phyloP scores from a whole-genome alignment of 2,113 vertebrate species.

The Chionodraco myersi region DNA sequence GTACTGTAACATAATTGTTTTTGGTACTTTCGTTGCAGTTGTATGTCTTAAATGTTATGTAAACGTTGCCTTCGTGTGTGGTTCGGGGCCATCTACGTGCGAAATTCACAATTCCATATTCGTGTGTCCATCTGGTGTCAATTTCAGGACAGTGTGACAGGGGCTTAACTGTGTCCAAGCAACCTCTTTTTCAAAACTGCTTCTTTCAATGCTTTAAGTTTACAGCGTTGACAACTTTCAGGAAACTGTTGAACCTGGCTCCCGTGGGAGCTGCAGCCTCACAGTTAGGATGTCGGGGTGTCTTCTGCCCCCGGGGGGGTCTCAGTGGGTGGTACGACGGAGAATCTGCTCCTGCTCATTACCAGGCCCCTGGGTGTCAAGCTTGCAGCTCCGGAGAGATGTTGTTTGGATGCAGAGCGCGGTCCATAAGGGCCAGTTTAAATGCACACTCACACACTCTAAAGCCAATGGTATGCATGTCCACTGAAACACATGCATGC shows the following conservation, averaged over 20 bases:
- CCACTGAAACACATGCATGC: constrained; percentile 2
- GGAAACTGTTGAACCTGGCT: constrained; percentile 5
- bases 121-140: too few species aligned
- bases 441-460: neutral
- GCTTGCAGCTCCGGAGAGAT: constrained; percentile 54
- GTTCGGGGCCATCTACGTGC: too few species aligned
- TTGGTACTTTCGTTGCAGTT: too few species aligned
- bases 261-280: constrained; percentile 22
- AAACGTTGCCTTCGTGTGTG: too few species aligned
- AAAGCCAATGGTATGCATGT: neutral
- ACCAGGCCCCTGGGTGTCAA: constrained; percentile 44
- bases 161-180: too few species aligned
- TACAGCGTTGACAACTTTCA: neutral
- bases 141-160: too few species aligned
- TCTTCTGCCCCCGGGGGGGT: constrained; percentile 31
- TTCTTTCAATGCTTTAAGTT: neutral
- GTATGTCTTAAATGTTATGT: too few species aligned
- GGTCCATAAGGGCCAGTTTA: constrained; percentile 5
- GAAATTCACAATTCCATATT: too few species aligned
- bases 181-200: too few species aligned
- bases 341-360: constrained; percentile 61
- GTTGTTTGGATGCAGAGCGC: constrained; percentile 6
- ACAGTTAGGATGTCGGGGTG: constrained; percentile 17
- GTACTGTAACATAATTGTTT: too few species aligned
- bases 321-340: constrained; percentile 40